Conservation (phyloP, 2,888 invertebrate genomes). For the Morinoia aosen region DNA sequence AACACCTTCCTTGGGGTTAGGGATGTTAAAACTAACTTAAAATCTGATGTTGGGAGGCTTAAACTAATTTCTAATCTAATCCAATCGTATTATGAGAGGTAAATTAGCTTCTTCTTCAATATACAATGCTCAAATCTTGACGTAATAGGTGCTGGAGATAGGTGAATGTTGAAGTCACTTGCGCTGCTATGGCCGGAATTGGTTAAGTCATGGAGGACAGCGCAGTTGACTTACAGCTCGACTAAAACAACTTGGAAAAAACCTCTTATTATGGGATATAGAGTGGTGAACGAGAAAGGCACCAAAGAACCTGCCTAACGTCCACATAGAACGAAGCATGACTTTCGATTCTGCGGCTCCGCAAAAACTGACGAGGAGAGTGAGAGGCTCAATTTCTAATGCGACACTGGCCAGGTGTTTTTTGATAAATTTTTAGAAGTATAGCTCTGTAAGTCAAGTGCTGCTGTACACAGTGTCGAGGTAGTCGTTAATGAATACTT, state of each 20-base stretch:
- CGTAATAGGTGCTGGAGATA: background rate
- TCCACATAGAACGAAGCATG: background rate
- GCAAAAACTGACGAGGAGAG: constrained; percentile 14
- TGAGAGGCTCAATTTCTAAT: background rate
- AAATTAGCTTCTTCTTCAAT: no score
- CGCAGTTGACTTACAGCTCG: background rate
- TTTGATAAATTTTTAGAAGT: background rate
- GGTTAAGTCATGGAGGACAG: background rate
- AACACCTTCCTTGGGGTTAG: no score
- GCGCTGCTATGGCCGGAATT: background rate
- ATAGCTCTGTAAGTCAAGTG: background rate
- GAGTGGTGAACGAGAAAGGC: background rate
- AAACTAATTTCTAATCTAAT: no score
- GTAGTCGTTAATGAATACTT: background rate
- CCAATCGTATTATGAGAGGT: no score
- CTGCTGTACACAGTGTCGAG: background rate
- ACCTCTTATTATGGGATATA: background rate
- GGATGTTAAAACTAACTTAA: no score
- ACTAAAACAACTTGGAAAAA: background rate
- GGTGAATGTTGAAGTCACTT: background rate
- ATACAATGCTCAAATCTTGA: no score
- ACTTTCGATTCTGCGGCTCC: background rate
- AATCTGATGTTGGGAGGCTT: no score
- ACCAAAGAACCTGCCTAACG: background rate
- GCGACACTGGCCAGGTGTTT: background rate